Evolutionary conservation across 2,888 invertebrate species (phyloP), one percentile per base, ranked within the genome.

Genomic region (Cloeon dipterum): DNA sequence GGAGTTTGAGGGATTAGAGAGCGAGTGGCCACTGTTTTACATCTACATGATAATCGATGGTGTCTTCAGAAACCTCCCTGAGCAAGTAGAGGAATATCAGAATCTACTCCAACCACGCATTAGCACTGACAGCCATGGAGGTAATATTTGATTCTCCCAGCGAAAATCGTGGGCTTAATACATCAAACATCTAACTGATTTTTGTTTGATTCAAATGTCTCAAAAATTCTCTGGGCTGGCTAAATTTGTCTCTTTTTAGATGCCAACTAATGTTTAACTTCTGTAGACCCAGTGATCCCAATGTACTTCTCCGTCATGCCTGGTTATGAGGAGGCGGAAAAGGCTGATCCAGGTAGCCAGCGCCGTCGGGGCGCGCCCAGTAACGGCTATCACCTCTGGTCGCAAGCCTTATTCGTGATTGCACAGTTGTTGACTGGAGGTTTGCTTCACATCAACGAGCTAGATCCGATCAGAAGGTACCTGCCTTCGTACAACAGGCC

Each of bases 11-110:
- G 81, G 81, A 32, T 69, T 96, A 11, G 98, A 98, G 60, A 86
- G 88, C 44, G 94, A 98, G 55, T 98, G 96, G 93, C 98, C 98
- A 0, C 57, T 98, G 35, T 94, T 98, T 57, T 89, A 81, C 51
- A 77, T 91, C 32, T 81, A 79, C 54, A 81, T 98, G 76, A 82
- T 94, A 34, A 88, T 98, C 46, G 94, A 98, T 55, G 91, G 94
- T 8, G 82, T 85, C 35, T 88, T 85, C 52, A 77, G 78, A 49
- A 73, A 79, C 14, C 61, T 83, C 43, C 76, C 81, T 3, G 82
- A 85, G 37, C 88, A 91, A 62, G 79, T 88, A n/a, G 76, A 83
- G 42, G 78, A 88, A 52, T 96, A 88, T 57, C 83, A 89, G 57
- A 72, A 72, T 44, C 62, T 89, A 42, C 58, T 94, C 26, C 76